Evolutionary conservation across 2,113 vertebrate species (phyloP).

Genomic region (Formicarius rufipectus): DNA sequence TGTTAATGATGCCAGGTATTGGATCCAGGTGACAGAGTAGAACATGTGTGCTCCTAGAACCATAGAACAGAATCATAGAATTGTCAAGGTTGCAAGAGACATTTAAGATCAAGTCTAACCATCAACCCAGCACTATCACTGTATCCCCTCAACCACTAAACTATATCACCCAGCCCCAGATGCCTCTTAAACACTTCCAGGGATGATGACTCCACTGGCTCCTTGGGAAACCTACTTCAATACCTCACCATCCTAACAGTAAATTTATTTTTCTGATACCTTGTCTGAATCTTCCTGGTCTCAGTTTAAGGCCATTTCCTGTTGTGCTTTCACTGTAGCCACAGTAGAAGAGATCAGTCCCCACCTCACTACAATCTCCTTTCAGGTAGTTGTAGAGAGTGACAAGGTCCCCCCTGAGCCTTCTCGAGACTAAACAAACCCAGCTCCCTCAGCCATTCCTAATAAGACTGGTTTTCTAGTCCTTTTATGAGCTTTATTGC

Average conservation of each 20-base stretch:
- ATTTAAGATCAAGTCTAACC: not conserved
- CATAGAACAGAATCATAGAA: not conserved
- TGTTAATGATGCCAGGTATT: not conserved
- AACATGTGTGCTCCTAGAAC: not conserved
- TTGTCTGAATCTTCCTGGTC: not conserved
- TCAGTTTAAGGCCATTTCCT: not conserved
- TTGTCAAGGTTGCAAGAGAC: not conserved
- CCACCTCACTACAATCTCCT: not conserved
- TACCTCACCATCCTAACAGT: not conserved
- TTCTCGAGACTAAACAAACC: not conserved
- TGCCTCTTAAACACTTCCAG: not conserved
- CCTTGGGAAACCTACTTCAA: not conserved
- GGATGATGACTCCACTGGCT: not conserved
- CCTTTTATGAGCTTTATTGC: not conserved
- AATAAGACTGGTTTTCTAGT: not conserved
- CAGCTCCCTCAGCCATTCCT: not conserved
- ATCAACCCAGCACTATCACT: not conserved
- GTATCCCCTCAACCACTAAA: not conserved
- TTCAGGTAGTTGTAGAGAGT: not conserved
- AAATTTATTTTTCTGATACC: not conserved
- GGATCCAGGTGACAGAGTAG: not conserved
- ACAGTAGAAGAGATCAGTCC: not conserved
- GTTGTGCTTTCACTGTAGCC: not conserved
- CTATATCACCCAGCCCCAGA: not conserved
- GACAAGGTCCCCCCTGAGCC: not conserved